phyloP scores from a whole-genome alignment of 2,797 vertebrate species.

The Antrozous pallidus region DNA sequence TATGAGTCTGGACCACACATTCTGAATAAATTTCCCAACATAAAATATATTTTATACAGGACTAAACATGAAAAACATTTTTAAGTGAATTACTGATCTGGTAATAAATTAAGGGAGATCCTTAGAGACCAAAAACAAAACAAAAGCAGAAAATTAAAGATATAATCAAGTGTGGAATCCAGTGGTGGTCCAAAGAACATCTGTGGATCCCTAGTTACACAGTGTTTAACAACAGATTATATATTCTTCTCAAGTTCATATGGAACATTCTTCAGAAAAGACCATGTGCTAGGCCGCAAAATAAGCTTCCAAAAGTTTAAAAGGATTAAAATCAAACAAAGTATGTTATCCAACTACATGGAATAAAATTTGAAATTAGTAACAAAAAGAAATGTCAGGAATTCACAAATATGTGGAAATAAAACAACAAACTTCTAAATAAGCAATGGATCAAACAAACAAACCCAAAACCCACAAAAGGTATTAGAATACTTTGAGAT shows the following conservation, averaged over 20 bases:
- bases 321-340: background rate
- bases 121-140: background rate
- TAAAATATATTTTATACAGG: background rate
- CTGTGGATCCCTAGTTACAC: background rate
- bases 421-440: background rate
- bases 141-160: background rate
- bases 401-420: background rate
- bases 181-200: background rate
- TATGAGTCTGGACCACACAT: background rate
- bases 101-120: background rate
- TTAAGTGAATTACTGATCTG: background rate
- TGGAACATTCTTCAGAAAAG: background rate
- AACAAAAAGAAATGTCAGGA: background rate
- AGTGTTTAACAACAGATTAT: background rate
- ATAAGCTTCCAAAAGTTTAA: background rate
- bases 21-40: background rate
- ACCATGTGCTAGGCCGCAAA: background rate
- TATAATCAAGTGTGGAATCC: background rate
- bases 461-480: background rate
- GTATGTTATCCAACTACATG: background rate
- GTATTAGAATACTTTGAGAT: background rate
- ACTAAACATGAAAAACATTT: slow-evolving; percentile 17
- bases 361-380: background rate
- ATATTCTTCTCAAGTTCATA: background rate
- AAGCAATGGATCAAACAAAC: background rate